Percentiles rank a stretch among this genome's conserved stretches.
Evolutionary conservation across 2,113 vertebrate species (phyloP).

Genomic region (Coracopsis vasa): DNA sequence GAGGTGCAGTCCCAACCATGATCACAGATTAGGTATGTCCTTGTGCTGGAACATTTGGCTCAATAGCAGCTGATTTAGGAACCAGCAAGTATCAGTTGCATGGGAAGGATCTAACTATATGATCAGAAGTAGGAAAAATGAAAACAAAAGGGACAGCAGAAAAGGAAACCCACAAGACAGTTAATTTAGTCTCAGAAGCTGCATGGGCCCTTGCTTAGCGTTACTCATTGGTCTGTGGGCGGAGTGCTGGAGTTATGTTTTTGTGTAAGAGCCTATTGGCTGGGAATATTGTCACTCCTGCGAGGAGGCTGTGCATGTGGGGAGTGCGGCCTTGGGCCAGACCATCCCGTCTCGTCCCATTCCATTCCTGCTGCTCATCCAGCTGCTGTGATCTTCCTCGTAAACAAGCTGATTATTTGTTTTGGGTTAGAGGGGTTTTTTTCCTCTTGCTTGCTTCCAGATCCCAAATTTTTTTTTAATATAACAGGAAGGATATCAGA

Average conservation of each 20-base stretch:
- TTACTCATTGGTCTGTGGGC: neutral
- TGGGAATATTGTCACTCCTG: neutral
- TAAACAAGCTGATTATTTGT: slow-evolving; percentile 62
- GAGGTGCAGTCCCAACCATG: neutral
- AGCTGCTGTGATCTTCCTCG: slow-evolving; percentile 14
- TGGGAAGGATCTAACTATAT: neutral
- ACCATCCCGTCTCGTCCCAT: neutral
- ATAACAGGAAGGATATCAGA: slow-evolving; percentile 65
- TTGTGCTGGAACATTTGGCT: neutral
- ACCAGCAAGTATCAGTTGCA: neutral
- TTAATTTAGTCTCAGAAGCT: neutral
- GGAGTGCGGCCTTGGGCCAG: neutral
- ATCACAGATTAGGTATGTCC: too few relatives aligned
- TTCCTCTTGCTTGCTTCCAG: neutral
- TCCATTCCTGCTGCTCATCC: slow-evolving; percentile 32
- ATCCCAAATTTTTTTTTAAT: slow-evolving; percentile 12
- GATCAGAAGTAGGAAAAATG: neutral
- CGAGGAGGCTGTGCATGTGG: neutral
- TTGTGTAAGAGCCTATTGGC: neutral
- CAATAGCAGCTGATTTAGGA: neutral
- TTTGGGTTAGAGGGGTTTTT: neutral
- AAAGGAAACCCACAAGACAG: neutral
- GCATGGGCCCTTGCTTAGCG: neutral
- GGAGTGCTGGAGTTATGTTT: neutral
- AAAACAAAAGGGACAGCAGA: neutral